Evolutionary conservation across 2,113 vertebrate species (phyloP).

Genomic region (Calidris pugnax): DNA sequence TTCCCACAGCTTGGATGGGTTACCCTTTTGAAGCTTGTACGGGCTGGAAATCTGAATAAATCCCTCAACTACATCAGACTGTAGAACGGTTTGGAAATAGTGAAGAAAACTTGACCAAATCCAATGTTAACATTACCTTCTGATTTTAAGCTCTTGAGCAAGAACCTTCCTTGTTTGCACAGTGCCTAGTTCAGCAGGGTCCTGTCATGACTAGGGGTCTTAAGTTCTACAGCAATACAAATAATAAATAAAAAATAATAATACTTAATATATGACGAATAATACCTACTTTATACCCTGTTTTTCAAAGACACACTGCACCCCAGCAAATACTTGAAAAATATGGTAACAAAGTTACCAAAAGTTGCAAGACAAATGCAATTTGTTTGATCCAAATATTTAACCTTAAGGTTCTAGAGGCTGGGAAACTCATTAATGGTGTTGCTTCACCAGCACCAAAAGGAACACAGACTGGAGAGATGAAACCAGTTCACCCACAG

Average conservation of each 20-base stretch:
- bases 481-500: slow-evolving; percentile 22
- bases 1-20: not conserved
- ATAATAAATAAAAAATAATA: slow-evolving; percentile 51
- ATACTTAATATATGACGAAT: not conserved
- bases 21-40: not conserved
- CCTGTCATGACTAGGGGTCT: slow-evolving; percentile 20
- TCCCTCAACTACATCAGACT: not conserved
- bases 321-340: slow-evolving; percentile 10
- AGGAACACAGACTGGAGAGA: not conserved
- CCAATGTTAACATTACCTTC: not conserved
- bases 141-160: not conserved
- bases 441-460: not conserved
- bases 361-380: not conserved
- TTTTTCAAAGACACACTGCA: slow-evolving; percentile 35
- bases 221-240: slow-evolving; percentile 46
- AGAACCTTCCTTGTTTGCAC: slow-evolving; percentile 12
- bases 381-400: slow-evolving; percentile 25
- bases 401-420: not conserved
- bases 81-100: not conserved
- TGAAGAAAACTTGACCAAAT: not conserved
- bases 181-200: slow-evolving; percentile 52
- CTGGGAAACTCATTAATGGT: not conserved
- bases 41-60: not conserved
- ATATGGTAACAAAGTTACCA: not conserved
- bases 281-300: slow-evolving; percentile 24